Evolutionary conservation across 2,888 invertebrate species (phyloP), one percentile per base, ranked within the genome.

Genomic region (Euproctis similis): DNA sequence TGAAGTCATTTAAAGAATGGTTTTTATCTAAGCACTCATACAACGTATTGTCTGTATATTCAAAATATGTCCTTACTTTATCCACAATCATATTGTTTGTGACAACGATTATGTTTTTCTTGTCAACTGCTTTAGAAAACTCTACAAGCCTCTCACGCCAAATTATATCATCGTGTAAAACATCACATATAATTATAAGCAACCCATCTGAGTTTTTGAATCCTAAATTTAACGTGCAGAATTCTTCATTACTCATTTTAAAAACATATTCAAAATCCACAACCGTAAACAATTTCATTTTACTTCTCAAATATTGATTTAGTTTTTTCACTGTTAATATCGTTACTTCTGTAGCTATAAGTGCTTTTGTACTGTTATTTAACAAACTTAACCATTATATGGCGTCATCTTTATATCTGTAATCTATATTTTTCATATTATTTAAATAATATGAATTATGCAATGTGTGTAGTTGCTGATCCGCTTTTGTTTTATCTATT

Each of bases 391-490:
- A 8, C 2, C 7, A 8, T 6, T 21, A 1, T 12, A 18, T 3
- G 2, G 17, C 18, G 2, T 24, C 8, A 7, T 20, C 10, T 4
- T 4, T 17, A 11, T 30, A 34, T 2, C 1, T 8, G 8, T 27
- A 30, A 4, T 14, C 9, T 2, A 7, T 11, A 14, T 30, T 10
- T 24, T 27, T 27, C n/a, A 27, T 34, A 6, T 24, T 19, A 1
- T 19, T 30, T 13, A 24, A 23, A 9, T 24, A 34, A 2, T 10
- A 24, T 10, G 21, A 11, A n/a, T n/a, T 18, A 4, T 30, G 20
- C 7, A 30, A 4, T 10, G 30, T 20, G 18, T 16, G 21, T 20
- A 39, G 12, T n/a, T 39, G 17, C 7, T 33, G 34, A 21, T 37
- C 33, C 5, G 17, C 12, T 1, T 40, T 18, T 8, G 34, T 36